A percentile compares a stretch with the other conserved stretches of the same genome.
These are phyloP conservation scores for Phoenicopterus ruber DNA, from an alignment of 2,113 vertebrate genomes.

Conservation along the genomic window DNA sequence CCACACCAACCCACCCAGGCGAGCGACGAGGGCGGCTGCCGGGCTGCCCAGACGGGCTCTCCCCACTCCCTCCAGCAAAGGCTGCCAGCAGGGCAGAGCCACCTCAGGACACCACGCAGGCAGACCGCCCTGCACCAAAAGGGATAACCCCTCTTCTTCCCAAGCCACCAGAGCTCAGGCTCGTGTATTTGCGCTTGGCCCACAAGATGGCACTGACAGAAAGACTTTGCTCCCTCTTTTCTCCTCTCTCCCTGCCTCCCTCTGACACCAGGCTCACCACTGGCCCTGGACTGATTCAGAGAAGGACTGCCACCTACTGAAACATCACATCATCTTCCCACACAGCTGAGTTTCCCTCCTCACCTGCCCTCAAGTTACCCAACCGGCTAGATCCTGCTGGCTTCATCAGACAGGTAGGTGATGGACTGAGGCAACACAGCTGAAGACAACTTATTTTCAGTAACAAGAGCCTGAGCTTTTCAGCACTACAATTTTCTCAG, in stretches of 20 bases:
- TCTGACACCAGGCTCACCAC: not conserved
- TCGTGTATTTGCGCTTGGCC: not conserved
- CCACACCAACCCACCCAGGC: not conserved
- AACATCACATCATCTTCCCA: not conserved
- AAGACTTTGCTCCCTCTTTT: not conserved
- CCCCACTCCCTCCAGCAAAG: not conserved
- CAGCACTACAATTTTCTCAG: not conserved
- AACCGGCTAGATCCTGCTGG: not conserved
- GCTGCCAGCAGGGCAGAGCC: not conserved
- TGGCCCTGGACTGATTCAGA: not conserved
- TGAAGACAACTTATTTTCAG: not conserved
- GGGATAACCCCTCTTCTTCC: not conserved
- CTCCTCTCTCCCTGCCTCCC: not conserved
- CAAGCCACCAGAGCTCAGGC: not conserved
- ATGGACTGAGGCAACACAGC: not conserved
- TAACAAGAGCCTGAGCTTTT: rapidly evolving
- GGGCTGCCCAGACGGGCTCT: not conserved
- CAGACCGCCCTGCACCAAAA: not conserved
- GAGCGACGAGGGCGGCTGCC: not conserved
- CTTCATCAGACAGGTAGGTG: rapidly evolving
- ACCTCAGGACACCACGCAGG: rapidly evolving
- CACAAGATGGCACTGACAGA: slow-evolving; percentile 22
- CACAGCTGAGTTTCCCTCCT: not conserved
- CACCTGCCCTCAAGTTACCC: not conserved
- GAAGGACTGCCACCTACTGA: slow-evolving; percentile 32